Conservation (phyloP, 2,797 vertebrate genomes). For the Poeciliopsis gracilis region DNA sequence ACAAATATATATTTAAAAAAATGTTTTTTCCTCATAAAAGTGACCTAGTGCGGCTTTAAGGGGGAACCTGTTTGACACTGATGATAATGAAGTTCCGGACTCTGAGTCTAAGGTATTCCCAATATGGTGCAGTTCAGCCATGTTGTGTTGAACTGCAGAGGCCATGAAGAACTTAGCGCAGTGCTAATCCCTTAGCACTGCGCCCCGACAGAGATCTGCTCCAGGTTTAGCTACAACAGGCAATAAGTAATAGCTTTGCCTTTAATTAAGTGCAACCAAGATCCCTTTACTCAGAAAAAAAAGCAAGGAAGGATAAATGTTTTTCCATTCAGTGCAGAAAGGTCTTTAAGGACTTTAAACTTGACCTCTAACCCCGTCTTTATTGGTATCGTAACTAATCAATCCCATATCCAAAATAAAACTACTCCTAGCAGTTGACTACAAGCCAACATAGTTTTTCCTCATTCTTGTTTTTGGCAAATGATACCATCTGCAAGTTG, state of each 20-base stretch:
- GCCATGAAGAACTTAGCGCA: not conserved
- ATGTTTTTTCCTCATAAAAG: not conserved
- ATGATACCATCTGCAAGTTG: not conserved
- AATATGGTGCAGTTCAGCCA: not conserved
- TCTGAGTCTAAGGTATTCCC: not conserved
- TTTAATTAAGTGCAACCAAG: not conserved
- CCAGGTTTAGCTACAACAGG: not conserved
- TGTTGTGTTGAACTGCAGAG: not conserved
- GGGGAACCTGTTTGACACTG: not conserved
- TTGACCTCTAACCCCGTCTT: not conserved
- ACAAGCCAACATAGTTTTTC: not conserved
- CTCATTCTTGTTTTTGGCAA: too few relatives aligned
- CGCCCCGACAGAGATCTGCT: not conserved
- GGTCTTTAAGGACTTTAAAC: not conserved
- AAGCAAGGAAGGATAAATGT: not conserved
- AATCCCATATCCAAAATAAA: not conserved
- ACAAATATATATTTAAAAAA: too few relatives aligned
- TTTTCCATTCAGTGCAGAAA: not conserved
- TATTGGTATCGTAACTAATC: not conserved
- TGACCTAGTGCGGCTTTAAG: not conserved
- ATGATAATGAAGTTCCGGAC: not conserved
- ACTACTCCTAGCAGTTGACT: not conserved
- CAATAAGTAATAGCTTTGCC: not conserved
- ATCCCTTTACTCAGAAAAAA: not conserved
- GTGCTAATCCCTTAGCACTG: not conserved